Conservation (phyloP, 2,797 vertebrate genomes). For the Pseudochaenichthys georgianus region DNA sequence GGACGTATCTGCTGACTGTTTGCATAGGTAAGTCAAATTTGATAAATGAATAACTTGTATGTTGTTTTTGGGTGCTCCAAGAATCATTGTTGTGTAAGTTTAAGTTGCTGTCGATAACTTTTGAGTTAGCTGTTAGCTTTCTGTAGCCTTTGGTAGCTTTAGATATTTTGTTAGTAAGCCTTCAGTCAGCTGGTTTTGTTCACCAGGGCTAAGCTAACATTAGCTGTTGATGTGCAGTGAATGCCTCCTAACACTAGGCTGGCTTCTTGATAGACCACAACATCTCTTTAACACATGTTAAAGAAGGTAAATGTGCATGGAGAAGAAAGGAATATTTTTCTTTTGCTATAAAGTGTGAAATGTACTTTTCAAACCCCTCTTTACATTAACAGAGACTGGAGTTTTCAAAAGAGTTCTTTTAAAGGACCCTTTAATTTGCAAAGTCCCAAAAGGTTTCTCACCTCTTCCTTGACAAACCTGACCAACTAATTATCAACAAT, state of each 20-base stretch:
- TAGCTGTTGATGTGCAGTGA: not conserved
- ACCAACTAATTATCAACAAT: slow-evolving; percentile 18
- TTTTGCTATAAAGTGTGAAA: not conserved
- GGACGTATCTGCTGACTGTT: too few species aligned
- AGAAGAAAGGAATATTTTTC: fast-evolving
- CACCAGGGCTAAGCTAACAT: not conserved
- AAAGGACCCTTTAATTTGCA: not conserved
- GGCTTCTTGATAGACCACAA: not conserved
- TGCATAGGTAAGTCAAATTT: too few species aligned
- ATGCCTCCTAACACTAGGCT: not conserved
- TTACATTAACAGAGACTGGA: not conserved
- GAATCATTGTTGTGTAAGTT: too few species aligned
- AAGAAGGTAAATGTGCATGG: not conserved
- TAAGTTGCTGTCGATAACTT: not conserved
- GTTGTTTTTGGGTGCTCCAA: too few species aligned
- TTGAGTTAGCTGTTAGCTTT: not conserved
- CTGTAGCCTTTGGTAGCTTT: not conserved
- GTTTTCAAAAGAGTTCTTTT: not conserved
- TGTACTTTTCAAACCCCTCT: not conserved
- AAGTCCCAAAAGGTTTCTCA: not conserved
- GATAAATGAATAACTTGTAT: too few species aligned
- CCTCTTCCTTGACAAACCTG: not conserved
- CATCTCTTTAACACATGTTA: too few species aligned
- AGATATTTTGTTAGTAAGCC: not conserved
- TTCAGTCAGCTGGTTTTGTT: slow-evolving; percentile 1